Evolutionary conservation across 2,888 invertebrate genomes (phyloP), one percentile per base, ranked within the genome.

Genomic region (Chrysomela aeneicollis): DNA sequence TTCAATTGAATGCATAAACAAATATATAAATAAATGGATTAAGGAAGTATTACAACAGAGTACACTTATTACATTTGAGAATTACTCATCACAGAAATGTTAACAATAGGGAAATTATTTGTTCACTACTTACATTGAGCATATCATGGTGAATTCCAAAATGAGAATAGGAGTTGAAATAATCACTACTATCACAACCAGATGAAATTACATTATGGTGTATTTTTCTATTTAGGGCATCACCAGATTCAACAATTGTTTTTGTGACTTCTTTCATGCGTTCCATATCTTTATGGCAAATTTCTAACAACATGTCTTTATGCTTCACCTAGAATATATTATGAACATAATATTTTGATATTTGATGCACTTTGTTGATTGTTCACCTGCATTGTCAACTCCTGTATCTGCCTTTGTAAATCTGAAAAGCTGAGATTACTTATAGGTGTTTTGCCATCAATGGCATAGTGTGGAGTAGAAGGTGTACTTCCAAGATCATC

Each of bases 71-170:
- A n/a, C n/a, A n/a, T n/a, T n/a, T n/a, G n/a, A n/a, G n/a, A n/a
- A n/a, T n/a, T n/a, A n/a, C n/a, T n/a, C n/a, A n/a, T n/a, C n/a
- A n/a, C n/a, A n/a, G n/a, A n/a, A n/a, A n/a, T n/a, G n/a, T n/a
- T n/a, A n/a, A n/a, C n/a, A n/a, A n/a, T n/a, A n/a, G n/a, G n/a
- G n/a, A n/a, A n/a, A n/a, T n/a, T n/a, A n/a, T n/a, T n/a, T n/a
- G n/a, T n/a, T 42, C 2, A 15, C 12, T 42, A 64, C 80, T 81
- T 84, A 91, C 91, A 77, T 92, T 91, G 37, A 98, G 85, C 98
- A 98, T 98, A 78, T 95, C 95, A 78, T 94, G 91, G 83, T 98
- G 98, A 76, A 97, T 97, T 19, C 91, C 90, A 83, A 93, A 95
- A 83, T 96, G 95, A 57, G 94, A 90, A 78, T 97, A 97, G 1